Evolutionary conservation across 2,113 vertebrate genomes (phyloP), one percentile per base, ranked within the genome.

Genomic region (Myocastor coypus): DNA sequence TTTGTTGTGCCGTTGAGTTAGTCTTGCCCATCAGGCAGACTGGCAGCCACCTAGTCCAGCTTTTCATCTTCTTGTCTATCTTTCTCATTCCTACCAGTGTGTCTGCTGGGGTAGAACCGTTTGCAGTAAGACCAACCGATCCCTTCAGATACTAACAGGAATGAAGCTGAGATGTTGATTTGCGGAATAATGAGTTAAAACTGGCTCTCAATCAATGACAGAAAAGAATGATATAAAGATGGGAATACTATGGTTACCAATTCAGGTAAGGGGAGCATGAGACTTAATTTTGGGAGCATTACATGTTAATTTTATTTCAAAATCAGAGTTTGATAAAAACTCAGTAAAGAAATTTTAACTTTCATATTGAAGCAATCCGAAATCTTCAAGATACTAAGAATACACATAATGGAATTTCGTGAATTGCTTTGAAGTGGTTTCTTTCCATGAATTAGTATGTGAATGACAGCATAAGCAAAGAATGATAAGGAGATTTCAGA

Each of bases 231-330:
- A 24, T 26, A 83, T 4, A 19, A 88, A 86, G 64, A 77, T 40
- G 57, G 46, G 78, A 91, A 82, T 34, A 64, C 52, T 63, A 32
- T 42, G 30, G 28, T 88, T 81, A 61, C 46, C 19, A 52, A 24
- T 22, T 4, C 28, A 82, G 66, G 66, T 17, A 73, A 89, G 19
- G 34, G 10, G 1, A 71, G 24, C 30, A 78, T 16, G 40, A 93
- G 5, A 87, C 6, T 26, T 83, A 87, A 30, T 75, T 73, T 92
- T 55, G 59, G 66, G 71, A 34, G 37, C 55, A 91, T 91, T 91
- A 86, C 87, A 92, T 86, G 66, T 78, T 42, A 91, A 66, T 34
- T 26, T 78, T 59, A 86, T 91, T 87, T 92, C 46, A 92, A 96
- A 96, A 86, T 26, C 24, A 61, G 24, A 3, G 12, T 71, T 96